Percentiles rank a stretch among this genome's conserved stretches.
phyloP scores from a whole-genome alignment of 2,797 vertebrate genomes.

The Crax fasciolata region DNA sequence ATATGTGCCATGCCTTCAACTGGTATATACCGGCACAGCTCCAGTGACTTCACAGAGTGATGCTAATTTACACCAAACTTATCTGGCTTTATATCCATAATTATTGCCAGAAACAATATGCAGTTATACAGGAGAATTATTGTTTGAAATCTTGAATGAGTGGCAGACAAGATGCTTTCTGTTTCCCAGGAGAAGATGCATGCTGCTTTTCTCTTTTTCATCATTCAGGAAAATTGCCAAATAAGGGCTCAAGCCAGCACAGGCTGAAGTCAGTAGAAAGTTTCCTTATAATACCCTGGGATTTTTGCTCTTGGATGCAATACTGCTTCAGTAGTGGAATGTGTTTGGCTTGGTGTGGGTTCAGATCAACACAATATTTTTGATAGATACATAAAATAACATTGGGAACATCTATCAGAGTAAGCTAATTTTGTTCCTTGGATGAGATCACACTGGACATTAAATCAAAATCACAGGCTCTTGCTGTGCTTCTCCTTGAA shows the following conservation, averaged over 20 bases:
- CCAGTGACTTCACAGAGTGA: constrained; percentile 37
- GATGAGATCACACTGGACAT: not conserved
- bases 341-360: constrained; percentile 1
- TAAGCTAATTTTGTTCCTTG: not conserved
- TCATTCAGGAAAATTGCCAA: constrained; percentile 41
- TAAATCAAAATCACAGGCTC: not conserved
- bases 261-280: constrained; percentile 1
- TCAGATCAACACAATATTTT: constrained; percentile 24
- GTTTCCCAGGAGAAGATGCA: constrained; percentile 26
- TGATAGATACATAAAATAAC: not conserved
- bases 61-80: constrained; percentile 60
- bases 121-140: constrained; percentile 46
- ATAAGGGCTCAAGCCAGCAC: constrained; percentile 8
- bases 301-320: constrained; percentile 42
- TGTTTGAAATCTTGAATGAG: constrained; percentile 40
- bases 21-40: constrained; percentile 30
- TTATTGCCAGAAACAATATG: constrained; percentile 62
- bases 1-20: constrained; percentile 28
- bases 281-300: not conserved
- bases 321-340: not conserved
- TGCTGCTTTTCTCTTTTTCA: not conserved
- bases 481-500: not conserved
- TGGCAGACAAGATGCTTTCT: constrained; percentile 42
- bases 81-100: constrained; percentile 54
- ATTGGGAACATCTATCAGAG: not conserved